Percentiles rank a stretch among this genome's conserved stretches.
Conservation (phyloP, 2,888 invertebrate species). For the Sarcophaga caerulescens region DNA sequence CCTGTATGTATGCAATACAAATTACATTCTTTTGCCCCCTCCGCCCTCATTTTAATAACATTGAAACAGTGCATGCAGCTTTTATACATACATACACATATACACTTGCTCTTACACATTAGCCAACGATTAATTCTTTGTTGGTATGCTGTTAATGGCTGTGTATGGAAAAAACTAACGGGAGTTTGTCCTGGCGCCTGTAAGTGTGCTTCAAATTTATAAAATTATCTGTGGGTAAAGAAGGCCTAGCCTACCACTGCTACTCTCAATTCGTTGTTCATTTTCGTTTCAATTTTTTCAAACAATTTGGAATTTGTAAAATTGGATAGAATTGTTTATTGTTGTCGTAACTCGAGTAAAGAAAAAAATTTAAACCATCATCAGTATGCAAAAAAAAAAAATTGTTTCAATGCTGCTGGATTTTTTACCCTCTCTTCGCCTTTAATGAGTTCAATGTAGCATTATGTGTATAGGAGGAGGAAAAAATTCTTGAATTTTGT, state of each 20-base stretch:
- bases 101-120: not conserved
- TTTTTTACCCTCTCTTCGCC: too few species aligned
- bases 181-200: constrained; percentile 53
- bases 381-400: too few species aligned
- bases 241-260: constrained; percentile 35
- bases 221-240: constrained; percentile 64
- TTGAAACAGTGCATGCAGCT: not conserved
- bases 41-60: not conserved
- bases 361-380: too few species aligned
- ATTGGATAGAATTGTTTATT: too few species aligned
- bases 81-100: not conserved
- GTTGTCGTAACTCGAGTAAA: too few species aligned
- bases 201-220: constrained; percentile 63
- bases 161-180: constrained; percentile 2
- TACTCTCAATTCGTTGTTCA: constrained; percentile 56
- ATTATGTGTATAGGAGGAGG: too few species aligned
- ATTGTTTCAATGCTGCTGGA: too few species aligned
- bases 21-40: constrained; percentile 35
- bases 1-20: constrained; percentile 65
- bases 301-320: not conserved
- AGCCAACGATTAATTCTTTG: not conserved
- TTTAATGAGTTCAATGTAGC: too few species aligned
- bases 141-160: not conserved
- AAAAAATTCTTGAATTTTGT: constrained; percentile 24
- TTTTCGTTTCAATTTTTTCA: constrained; percentile 59